Evolutionary conservation across 1,140 invertebrate genomes (phyloP).

Genomic region (Drosophila santomea): DNA sequence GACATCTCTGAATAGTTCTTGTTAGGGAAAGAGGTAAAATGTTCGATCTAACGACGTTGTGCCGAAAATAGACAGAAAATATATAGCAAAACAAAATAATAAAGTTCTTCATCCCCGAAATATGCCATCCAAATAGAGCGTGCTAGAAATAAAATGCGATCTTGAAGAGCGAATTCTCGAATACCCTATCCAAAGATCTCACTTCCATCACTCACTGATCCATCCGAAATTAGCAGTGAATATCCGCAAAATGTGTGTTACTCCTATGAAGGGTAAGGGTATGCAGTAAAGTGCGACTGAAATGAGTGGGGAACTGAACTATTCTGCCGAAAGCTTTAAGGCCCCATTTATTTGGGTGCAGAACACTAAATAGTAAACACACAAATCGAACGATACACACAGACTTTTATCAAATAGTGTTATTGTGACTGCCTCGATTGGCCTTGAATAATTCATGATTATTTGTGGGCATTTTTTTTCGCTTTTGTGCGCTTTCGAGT

Average conservation of each 20-base stretch:
- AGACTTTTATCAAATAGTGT: slow-evolving; percentile 50
- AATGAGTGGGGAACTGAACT: slow-evolving; percentile 6
- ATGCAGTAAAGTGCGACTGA: background rate
- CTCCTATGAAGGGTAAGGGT: slow-evolving; percentile 1
- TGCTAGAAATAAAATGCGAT: slow-evolving; percentile 24
- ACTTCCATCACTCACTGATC: background rate
- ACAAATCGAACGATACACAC: slow-evolving; percentile 39
- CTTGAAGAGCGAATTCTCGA: background rate
- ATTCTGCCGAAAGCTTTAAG: slow-evolving; percentile 7
- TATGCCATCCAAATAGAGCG: slow-evolving; percentile 24
- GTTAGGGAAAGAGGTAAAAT: background rate
- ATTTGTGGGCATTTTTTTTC: slow-evolving; percentile 48
- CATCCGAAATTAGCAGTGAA: too few species aligned
- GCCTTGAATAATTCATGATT: slow-evolving; percentile 82
- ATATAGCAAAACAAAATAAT: slow-evolving; percentile 72
- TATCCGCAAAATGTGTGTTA: background rate
- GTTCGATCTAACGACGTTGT: background rate
- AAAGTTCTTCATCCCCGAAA: slow-evolving; percentile 29
- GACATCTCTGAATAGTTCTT: slow-evolving; percentile 37
- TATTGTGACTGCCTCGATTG: slow-evolving; percentile 51
- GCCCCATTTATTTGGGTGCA: slow-evolving; percentile 9
- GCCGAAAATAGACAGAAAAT: slow-evolving; percentile 53
- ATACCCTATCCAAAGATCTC: background rate
- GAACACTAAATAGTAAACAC: slow-evolving; percentile 40
- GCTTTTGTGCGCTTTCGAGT: slow-evolving; percentile 35